These are phyloP conservation scores for Iselma pallidipennis DNA, from an alignment of 2,888 invertebrate genomes.

Conservation along the genomic window DNA sequence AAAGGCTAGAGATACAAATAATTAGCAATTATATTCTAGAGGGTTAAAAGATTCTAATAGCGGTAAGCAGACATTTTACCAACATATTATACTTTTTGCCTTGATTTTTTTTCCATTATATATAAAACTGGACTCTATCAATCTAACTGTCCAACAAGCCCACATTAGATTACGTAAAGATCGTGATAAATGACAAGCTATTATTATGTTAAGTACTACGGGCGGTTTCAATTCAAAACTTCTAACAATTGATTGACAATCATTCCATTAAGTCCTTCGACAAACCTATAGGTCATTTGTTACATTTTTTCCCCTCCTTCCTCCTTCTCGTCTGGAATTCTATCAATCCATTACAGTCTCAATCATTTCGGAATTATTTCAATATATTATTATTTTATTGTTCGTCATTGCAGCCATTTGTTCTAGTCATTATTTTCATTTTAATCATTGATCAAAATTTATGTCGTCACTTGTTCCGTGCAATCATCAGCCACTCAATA, in stretches of 20 bases:
- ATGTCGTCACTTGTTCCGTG: neutral
- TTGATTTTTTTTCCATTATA: neutral
- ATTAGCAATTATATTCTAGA: no score
- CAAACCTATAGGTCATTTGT: slow-evolving; percentile 11
- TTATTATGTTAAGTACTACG: slow-evolving; percentile 18
- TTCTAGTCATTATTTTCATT: no score
- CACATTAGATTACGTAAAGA: neutral
- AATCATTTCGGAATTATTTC: neutral
- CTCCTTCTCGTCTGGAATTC: neutral
- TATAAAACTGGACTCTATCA: neutral
- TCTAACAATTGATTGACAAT: slow-evolving; percentile 10
- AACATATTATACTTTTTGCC: no score
- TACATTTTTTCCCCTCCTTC: neutral
- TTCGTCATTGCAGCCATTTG: no score
- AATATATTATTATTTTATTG: neutral
- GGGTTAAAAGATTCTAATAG: no score
- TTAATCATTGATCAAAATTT: no score
- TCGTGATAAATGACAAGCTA: slow-evolving; percentile 18
- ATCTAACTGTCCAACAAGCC: neutral
- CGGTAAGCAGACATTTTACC: no score
- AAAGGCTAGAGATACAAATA: slow-evolving; percentile 2
- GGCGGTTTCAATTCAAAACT: slow-evolving; percentile 5
- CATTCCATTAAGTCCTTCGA: slow-evolving; percentile 11
- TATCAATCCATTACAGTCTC: no score
- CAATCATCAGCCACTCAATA: neutral